Percentiles rank a stretch among this genome's conserved stretches.
These are phyloP conservation scores for Actinostola sp. DNA, from an alignment of 92 coral and sea anemone species.

Conservation along the genomic window DNA sequence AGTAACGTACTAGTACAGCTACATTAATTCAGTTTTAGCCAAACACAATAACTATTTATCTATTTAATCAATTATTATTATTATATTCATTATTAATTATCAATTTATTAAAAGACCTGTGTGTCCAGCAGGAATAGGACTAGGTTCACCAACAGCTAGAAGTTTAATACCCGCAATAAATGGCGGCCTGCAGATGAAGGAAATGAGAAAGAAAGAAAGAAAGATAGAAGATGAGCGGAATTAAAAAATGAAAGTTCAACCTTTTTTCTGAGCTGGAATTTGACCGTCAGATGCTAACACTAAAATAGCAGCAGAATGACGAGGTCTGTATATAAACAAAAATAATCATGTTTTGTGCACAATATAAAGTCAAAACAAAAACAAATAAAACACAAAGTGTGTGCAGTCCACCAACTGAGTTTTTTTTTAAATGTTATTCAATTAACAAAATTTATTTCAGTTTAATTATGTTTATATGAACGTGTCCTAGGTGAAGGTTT, in stretches of 20 bases:
- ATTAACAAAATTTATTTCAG: too few relatives aligned
- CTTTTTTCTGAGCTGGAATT: conserved; percentile 56
- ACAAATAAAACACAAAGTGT: background rate
- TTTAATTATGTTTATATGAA: too few relatives aligned
- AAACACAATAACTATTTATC: background rate
- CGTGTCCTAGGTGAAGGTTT: too few relatives aligned
- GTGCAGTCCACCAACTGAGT: background rate
- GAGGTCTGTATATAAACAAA: conserved; percentile 60
- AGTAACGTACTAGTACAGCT: background rate
- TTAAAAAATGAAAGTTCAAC: conserved; percentile 14
- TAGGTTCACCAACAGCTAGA: conserved; percentile 50
- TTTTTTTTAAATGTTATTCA: too few relatives aligned
- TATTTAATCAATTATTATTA: background rate
- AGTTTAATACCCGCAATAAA: conserved; percentile 45
- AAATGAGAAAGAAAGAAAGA: conserved; percentile 1
- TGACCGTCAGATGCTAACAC: conserved; percentile 66
- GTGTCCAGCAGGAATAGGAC: conserved; percentile 43
- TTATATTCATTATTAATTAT: background rate
- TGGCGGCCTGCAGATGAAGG: conserved; percentile 18
- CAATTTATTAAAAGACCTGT: conserved; percentile 14
- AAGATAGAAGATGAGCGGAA: background rate
- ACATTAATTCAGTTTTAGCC: background rate
- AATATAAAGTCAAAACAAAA: background rate
- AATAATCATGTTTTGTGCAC: background rate
- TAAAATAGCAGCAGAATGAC: conserved; percentile 70